Evolutionary conservation across 2,888 invertebrate species (phyloP), one percentile per base, ranked within the genome.

Genomic region (Eupithecia tripunctaria): DNA sequence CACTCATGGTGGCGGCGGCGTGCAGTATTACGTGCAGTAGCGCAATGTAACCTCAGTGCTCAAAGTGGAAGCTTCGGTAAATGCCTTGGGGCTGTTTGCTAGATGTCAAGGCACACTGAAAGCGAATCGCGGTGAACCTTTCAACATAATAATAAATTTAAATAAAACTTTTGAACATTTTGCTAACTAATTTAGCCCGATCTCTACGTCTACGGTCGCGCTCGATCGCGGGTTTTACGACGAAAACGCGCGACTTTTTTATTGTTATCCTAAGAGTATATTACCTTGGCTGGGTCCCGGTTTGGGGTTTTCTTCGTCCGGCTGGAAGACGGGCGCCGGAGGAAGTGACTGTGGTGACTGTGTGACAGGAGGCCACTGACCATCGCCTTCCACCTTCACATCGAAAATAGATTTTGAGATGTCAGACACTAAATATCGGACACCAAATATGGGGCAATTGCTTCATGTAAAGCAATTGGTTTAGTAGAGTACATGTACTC

Each of bases 241-340:
- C 51, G 21, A 51, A 51, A 10, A 51, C 21, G 51, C 51, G 21
- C 56, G 56, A 4, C 5, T 21, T 25, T 21, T 56, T 56, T 21
- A 51, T 51, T n/a, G 21, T 8, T 6, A 43, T 43, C 10, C 21
- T 51, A 21, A 51, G 56, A 14, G 47, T 51, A 21, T 51, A 21
- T 51, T 75, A 71, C 78, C 76, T 29, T 74, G 76, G 66, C 79
- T 79, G 7, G 82, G 79, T 2, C 78, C 78, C 0, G 80, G 76
- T 7, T 88, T 88, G 7, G 82, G 71, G 2, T 90, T 89, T 0
- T 83, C 32, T 2, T 63, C 74, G 32, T 72, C 75, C 0, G 77
- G 68, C 5, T 70, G 36, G 0, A 73, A 69, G 27, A 71, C 74
- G n/a, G 75, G 73, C 38, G 72, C 76, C 1, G 74, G 72, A 84